A percentile compares a stretch with the other conserved stretches of the same genome.
These are phyloP conservation scores for Drosophila lacteicornis DNA, from an alignment of 1,140 invertebrate genomes.

Conservation along the genomic window DNA sequence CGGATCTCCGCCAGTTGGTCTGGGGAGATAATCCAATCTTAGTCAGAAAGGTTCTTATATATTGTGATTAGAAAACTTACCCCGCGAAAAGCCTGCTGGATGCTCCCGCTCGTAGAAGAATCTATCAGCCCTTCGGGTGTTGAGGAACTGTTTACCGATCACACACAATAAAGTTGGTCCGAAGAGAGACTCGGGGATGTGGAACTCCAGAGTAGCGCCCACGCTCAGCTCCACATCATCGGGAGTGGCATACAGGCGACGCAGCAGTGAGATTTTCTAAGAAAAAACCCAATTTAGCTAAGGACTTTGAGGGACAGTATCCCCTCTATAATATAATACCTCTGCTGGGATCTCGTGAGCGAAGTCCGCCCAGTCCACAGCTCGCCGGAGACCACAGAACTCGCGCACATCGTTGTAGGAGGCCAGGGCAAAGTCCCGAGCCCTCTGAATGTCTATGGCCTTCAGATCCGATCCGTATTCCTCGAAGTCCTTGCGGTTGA, in stretches of 20 bases:
- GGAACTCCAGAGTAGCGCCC: slow-evolving; percentile 92
- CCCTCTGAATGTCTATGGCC: slow-evolving; percentile 94
- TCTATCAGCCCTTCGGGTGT: slow-evolving; percentile 92
- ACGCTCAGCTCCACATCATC: slow-evolving; percentile 96
- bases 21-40: slow-evolving; percentile 76
- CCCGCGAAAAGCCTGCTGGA: slow-evolving; percentile 88
- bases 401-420: slow-evolving; percentile 92
- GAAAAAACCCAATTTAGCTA: background rate
- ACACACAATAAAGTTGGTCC: slow-evolving; percentile 97
- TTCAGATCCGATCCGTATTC: slow-evolving; percentile 88
- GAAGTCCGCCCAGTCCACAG: slow-evolving; percentile 90
- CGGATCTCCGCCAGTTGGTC: slow-evolving; percentile 94
- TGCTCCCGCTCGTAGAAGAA: slow-evolving; percentile 92
- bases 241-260: slow-evolving; percentile 83
- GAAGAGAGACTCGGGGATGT: slow-evolving; percentile 90
- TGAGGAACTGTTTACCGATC: slow-evolving; percentile 93
- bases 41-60: background rate
- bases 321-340: slow-evolving; percentile 63
- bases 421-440: slow-evolving; percentile 94
- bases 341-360: slow-evolving; percentile 88
- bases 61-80: slow-evolving; percentile 85
- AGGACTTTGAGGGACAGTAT: too few species aligned
- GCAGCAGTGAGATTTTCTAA: slow-evolving; percentile 69
- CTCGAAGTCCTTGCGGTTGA: slow-evolving; percentile 88
- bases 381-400: slow-evolving; percentile 91